phyloP scores from a whole-genome alignment of 1,140 invertebrate species.

The Brachionus koreanus region DNA sequence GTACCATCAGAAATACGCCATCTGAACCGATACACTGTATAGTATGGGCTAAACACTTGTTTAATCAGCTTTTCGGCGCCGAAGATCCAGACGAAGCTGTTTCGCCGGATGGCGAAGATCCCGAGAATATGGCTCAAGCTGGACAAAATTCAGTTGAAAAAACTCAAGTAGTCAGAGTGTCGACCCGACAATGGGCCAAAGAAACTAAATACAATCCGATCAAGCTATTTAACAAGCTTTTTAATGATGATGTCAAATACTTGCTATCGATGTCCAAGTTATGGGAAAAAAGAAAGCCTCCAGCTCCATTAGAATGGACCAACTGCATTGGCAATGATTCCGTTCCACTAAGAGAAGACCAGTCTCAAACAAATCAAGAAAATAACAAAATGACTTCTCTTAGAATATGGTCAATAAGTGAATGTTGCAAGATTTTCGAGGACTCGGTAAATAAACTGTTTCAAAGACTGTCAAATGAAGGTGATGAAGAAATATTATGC shows the following conservation, averaged over 20 bases:
- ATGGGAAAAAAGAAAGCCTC: slow-evolving; percentile 80
- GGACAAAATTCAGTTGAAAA: slow-evolving; percentile 60
- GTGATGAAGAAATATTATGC: slow-evolving; percentile 68
- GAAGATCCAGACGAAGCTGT: slow-evolving; percentile 88
- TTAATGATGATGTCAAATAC: slow-evolving; percentile 91
- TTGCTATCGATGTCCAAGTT: slow-evolving; percentile 87
- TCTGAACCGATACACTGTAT: slow-evolving; percentile 98
- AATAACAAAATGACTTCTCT: not conserved
- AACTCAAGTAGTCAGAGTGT: slow-evolving; percentile 70
- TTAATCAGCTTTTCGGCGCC: slow-evolving; percentile 92
- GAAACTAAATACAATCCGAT: slow-evolving; percentile 75
- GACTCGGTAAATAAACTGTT: slow-evolving; percentile 69
- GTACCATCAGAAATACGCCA: slow-evolving; percentile 98
- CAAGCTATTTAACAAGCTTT: slow-evolving; percentile 68
- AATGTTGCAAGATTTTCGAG: slow-evolving; percentile 73
- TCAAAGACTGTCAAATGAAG: slow-evolving; percentile 57
- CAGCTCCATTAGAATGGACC: slow-evolving; percentile 63
- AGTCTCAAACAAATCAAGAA: not conserved
- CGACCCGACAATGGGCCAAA: slow-evolving; percentile 84
- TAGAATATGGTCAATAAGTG: slow-evolving; percentile 5
- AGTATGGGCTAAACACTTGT: slow-evolving; percentile 97
- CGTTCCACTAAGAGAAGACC: not conserved
- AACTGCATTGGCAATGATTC: not conserved
- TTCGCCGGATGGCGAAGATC: slow-evolving; percentile 90
- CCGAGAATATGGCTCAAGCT: slow-evolving; percentile 67